Conservation (phyloP, 2,113 vertebrate species). For the Garra rufa region DNA sequence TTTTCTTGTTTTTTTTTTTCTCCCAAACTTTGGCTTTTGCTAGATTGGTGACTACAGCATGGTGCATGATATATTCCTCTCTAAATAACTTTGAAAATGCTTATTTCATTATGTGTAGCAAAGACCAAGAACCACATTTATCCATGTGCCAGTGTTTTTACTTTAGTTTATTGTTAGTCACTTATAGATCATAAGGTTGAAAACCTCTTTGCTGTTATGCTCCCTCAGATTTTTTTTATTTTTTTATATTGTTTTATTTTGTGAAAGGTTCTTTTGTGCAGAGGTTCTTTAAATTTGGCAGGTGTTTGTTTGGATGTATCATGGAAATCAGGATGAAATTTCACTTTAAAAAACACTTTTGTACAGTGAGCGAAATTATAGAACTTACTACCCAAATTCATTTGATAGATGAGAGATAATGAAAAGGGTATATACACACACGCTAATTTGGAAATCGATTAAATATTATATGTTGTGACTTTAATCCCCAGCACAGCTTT, state of each 20-base stretch:
- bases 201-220: background rate
- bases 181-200: background rate
- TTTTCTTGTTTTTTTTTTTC: background rate
- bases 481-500: background rate
- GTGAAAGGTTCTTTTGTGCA: background rate
- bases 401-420: background rate
- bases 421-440: background rate
- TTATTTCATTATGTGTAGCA: constrained; percentile 13
- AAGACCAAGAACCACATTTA: constrained; percentile 39
- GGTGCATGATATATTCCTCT: constrained; percentile 28
- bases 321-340: constrained; percentile 9
- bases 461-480: background rate
- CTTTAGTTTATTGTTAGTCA: background rate
- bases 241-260: background rate
- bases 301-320: background rate
- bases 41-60: constrained; percentile 10
- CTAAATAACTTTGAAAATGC: background rate
- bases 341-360: too few species aligned
- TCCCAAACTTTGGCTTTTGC: background rate
- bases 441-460: constrained; percentile 7
- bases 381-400: background rate
- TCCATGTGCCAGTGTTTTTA: constrained; percentile 8
- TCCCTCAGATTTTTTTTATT: background rate
- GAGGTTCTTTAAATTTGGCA: background rate
- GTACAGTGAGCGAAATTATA: background rate